These are phyloP conservation scores for Apteryx mantelli DNA, from an alignment of 2,113 vertebrate genomes.

Conservation along the genomic window DNA sequence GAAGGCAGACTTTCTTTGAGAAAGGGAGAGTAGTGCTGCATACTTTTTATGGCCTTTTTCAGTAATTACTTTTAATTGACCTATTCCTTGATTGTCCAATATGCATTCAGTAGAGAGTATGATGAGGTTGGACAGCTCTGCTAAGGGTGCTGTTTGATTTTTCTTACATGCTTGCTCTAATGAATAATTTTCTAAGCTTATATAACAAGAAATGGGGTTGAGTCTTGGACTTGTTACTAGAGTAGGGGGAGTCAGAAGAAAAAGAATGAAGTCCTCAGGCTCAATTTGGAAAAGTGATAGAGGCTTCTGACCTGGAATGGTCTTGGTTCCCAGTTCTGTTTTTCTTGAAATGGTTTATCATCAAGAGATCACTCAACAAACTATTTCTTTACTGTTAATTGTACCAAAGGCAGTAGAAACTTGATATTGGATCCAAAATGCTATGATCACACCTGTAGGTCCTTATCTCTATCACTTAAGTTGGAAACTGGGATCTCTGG, in stretches of 20 bases:
- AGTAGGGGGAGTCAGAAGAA: neutral
- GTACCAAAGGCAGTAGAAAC: neutral
- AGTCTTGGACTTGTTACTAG: neutral
- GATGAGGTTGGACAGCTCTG: neutral
- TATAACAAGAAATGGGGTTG: neutral
- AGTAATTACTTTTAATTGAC: neutral
- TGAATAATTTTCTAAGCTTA: neutral
- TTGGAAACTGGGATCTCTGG: neutral
- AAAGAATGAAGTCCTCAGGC: neutral
- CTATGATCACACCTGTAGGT: neutral
- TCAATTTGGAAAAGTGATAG: constrained; percentile 27
- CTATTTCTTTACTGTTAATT: neutral
- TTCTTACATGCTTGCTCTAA: neutral
- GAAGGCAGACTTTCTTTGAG: neutral
- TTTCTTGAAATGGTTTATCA: neutral
- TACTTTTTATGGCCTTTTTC: neutral
- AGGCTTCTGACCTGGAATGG: constrained; percentile 18
- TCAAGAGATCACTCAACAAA: neutral
- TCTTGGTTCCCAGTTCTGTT: neutral
- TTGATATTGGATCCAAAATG: neutral
- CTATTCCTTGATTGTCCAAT: neutral
- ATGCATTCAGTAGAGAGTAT: neutral
- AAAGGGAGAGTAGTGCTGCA: neutral
- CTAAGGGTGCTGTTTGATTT: neutral
- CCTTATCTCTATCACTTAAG: neutral